These are phyloP conservation scores for Crotalus tigris DNA, from an alignment of 2,113 vertebrate genomes.

Conservation along the genomic window DNA sequence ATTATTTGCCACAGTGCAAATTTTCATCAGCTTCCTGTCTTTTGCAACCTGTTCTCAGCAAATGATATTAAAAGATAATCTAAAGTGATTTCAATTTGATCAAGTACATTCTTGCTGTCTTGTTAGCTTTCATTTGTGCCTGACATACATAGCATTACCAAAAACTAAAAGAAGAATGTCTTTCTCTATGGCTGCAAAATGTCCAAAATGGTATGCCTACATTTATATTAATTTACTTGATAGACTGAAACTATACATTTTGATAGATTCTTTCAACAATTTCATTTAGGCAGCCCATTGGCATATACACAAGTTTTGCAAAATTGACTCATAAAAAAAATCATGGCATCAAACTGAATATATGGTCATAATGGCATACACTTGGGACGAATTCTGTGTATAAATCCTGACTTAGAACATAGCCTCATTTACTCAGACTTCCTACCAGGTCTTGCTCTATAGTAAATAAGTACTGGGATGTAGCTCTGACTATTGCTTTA, in stretches of 20 bases:
- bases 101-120: neutral
- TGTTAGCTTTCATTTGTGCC: neutral
- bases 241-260: neutral
- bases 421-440: neutral
- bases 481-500: neutral
- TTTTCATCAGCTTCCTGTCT: neutral
- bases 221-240: neutral
- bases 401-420: neutral
- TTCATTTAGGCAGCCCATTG: neutral
- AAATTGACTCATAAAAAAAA: neutral
- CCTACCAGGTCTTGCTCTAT: neutral
- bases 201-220: neutral
- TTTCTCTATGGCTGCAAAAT: neutral
- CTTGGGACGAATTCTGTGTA: neutral
- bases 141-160: rapidly evolving
- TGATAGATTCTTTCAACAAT: neutral
- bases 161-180: neutral
- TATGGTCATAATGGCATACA: neutral
- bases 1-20: neutral
- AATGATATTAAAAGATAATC: constrained; percentile 31
- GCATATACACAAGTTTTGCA: neutral
- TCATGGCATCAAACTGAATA: constrained; percentile 19
- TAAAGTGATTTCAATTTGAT: neutral
- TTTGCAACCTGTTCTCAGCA: constrained; percentile 10
- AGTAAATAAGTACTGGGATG: neutral